Evolutionary conservation across 2,888 invertebrate genomes (phyloP).

Genomic region (Arctia plantaginis): DNA sequence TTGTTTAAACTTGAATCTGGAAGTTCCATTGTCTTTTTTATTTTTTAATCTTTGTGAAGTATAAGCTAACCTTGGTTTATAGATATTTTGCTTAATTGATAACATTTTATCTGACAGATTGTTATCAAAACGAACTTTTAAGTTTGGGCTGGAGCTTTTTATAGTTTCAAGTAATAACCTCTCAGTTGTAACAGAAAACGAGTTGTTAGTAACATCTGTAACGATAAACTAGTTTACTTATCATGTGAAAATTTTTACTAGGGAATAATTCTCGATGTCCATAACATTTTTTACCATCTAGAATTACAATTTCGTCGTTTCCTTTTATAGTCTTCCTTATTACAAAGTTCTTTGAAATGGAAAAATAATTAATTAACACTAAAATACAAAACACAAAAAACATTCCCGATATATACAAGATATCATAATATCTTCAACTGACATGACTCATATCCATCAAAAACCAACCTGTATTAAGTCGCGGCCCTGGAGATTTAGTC

Average conservation of each 20-base stretch:
- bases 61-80: constrained; percentile 55
- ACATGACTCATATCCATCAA: constrained; percentile 25
- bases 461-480: constrained; percentile 11
- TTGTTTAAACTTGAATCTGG: constrained; percentile 63
- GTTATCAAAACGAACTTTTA: constrained; percentile 70
- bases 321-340: constrained; percentile 38
- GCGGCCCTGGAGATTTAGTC: constrained; percentile 10
- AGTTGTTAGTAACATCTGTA: constrained; percentile 52
- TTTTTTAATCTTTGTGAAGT: constrained; percentile 47
- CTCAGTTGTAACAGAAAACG: constrained; percentile 38
- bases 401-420: constrained; percentile 74
- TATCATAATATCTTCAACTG: constrained; percentile 63
- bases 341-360: constrained; percentile 53
- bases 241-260: background rate
- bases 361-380: constrained; percentile 60
- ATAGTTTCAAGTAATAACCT: constrained; percentile 52
- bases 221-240: constrained; percentile 3
- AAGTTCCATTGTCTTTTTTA: constrained; percentile 57
- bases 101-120: constrained; percentile 74
- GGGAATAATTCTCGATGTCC: background rate
- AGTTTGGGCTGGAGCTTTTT: constrained; percentile 54
- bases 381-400: constrained; percentile 72
- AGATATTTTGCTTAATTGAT: constrained; percentile 65
- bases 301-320: background rate
- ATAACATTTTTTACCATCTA: background rate